Evolutionary conservation across 2,113 vertebrate genomes (phyloP).

Genomic region (Poeciliopsis occidentalis): DNA sequence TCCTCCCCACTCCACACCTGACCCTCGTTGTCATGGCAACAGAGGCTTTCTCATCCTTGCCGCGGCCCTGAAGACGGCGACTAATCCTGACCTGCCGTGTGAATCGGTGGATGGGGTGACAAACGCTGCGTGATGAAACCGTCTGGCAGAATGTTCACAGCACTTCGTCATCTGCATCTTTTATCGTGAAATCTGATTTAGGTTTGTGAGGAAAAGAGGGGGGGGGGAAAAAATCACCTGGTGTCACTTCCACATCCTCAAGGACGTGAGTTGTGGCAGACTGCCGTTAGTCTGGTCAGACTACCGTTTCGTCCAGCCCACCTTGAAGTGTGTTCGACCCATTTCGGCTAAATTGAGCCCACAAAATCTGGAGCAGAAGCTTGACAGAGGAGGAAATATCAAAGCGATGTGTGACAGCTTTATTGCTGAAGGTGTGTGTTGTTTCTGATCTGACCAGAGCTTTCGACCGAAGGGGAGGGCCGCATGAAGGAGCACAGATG

Average conservation of each 20-base stretch:
- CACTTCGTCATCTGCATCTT: background rate
- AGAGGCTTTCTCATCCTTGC: slow-evolving; percentile 52
- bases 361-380: slow-evolving; percentile 48
- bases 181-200: background rate
- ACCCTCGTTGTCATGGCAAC: slow-evolving; percentile 73
- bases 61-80: slow-evolving; percentile 44
- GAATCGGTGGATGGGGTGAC: slow-evolving; percentile 36
- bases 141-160: background rate
- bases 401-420: slow-evolving; percentile 30
- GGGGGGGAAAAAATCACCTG: no score
- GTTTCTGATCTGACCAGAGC: slow-evolving; percentile 24
- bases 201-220: no score
- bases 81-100: slow-evolving; percentile 33
- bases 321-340: slow-evolving; percentile 35
- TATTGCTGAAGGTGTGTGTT: slow-evolving; percentile 5
- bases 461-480: slow-evolving; percentile 20
- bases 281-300: no score
- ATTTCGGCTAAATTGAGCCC: slow-evolving; percentile 44
- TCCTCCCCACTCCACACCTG: slow-evolving; percentile 49
- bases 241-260: no score
- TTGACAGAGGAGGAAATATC: slow-evolving; percentile 31
- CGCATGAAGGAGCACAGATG: slow-evolving; percentile 1
- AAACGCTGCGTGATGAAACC: slow-evolving; percentile 17
- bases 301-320: no score
- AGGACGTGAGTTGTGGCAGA: no score